phyloP scores from a whole-genome alignment of 2,888 invertebrate species.

The Phyllotreta cruciferae region DNA sequence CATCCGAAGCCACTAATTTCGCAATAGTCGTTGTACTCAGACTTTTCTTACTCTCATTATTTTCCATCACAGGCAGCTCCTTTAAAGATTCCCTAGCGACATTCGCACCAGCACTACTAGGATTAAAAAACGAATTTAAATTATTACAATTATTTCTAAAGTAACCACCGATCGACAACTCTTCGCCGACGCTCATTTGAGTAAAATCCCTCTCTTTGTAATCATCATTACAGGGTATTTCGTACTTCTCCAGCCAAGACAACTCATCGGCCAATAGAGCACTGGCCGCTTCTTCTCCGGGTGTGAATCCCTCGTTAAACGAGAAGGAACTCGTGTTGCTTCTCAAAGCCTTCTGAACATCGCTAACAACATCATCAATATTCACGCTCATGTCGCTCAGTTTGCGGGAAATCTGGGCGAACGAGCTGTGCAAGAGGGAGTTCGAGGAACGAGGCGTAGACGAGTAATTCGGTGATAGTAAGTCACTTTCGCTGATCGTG shows the following conservation, averaged over 20 bases:
- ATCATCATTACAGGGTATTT: conserved; percentile 39
- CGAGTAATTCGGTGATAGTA: conserved; percentile 45
- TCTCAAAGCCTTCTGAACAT: conserved; percentile 43
- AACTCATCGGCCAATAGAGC: conserved; percentile 59
- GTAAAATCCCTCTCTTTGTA: conserved; percentile 36
- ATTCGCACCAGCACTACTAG: conserved; percentile 46
- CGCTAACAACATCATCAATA: conserved; percentile 46
- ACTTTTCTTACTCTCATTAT: conserved; percentile 17
- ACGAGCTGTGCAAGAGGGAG: conserved; percentile 36
- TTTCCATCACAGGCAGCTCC: conserved; percentile 18
- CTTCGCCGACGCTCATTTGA: conserved; percentile 30
- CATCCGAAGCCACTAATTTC: conserved; percentile 7
- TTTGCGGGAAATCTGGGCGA: conserved; percentile 46
- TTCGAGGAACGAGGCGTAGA: conserved; percentile 51
- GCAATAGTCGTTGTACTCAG: not conserved
- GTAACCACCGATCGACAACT: conserved; percentile 60
- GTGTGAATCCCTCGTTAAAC: conserved; percentile 41
- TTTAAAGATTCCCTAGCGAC: conserved; percentile 48
- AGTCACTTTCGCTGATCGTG: conserved; percentile 54
- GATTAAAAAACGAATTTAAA: conserved; percentile 49
- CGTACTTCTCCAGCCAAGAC: conserved; percentile 57
- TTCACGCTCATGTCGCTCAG: conserved; percentile 46
- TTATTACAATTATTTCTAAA: conserved; percentile 60
- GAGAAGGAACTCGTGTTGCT: conserved; percentile 34
- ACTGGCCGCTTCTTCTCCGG: conserved; percentile 56